Percentiles rank a stretch among this genome's conserved stretches.
Evolutionary conservation across 2,113 vertebrate species (phyloP).

Genomic region (Cebus imitator): DNA sequence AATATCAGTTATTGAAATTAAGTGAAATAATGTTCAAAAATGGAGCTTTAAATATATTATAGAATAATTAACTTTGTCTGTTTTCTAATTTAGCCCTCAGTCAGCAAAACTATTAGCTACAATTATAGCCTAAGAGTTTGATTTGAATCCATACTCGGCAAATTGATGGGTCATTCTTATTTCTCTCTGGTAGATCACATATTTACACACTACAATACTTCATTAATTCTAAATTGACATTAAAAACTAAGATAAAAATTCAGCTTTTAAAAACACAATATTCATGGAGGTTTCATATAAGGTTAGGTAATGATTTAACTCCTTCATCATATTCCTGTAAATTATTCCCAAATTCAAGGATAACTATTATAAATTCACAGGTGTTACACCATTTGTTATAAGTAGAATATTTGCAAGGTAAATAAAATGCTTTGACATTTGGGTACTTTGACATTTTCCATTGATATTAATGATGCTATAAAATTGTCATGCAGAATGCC

Average conservation of each 20-base stretch:
- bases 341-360: neutral
- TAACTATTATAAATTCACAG: neutral
- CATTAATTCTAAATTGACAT: neutral
- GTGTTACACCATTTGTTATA: conserved; percentile 56
- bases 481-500: conserved; percentile 67
- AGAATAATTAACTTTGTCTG: neutral
- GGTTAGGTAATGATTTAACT: neutral
- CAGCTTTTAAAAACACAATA: neutral
- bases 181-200: neutral
- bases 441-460: conserved; percentile 77
- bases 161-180: neutral
- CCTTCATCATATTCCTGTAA: neutral
- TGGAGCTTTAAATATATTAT: neutral
- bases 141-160: neutral
- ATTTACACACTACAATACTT: neutral
- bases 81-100: neutral
- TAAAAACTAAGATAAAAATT: neutral
- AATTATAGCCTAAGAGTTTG: neutral
- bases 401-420: conserved; percentile 56
- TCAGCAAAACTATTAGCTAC: neutral
- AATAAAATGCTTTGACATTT: conserved; percentile 81
- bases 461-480: conserved; percentile 76
- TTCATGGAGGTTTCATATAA: neutral
- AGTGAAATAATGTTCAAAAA: neutral
- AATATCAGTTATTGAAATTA: neutral